A percentile compares a stretch with the other conserved stretches of the same genome.
Conservation (phyloP, 2,797 vertebrate species). For the Micrastur ruficollis region DNA sequence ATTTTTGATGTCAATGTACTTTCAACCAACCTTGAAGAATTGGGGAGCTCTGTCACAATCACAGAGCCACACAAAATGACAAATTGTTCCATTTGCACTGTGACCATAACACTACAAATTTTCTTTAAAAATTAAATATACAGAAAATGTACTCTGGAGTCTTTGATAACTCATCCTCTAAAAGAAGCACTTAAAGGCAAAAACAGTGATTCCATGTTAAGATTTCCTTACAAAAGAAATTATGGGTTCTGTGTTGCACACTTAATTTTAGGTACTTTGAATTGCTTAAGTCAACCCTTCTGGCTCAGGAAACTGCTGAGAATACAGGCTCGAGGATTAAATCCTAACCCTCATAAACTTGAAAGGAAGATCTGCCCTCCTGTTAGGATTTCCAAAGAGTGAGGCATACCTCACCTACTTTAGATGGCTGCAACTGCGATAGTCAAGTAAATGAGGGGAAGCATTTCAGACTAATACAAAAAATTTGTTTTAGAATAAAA, state of each 20-base stretch:
- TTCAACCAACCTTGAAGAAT: neutral
- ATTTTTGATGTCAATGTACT: neutral
- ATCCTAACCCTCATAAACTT: neutral
- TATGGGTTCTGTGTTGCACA: neutral
- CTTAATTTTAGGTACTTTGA: neutral
- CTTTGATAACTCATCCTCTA: neutral
- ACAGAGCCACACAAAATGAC: neutral
- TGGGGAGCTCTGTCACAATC: neutral
- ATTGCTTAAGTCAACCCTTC: neutral
- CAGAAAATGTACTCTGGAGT: neutral
- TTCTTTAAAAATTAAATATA: neutral
- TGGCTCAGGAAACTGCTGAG: neutral
- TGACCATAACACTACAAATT: neutral
- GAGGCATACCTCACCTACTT: neutral
- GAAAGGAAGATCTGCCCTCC: neutral
- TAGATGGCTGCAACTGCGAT: neutral
- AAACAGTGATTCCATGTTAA: neutral
- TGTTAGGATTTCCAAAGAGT: neutral
- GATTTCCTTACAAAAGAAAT: neutral
- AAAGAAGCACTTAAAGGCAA: neutral
- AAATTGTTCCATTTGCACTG: neutral
- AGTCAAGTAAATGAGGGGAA: neutral
- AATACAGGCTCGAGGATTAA: neutral
- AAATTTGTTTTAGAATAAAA: neutral
- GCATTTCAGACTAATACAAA: neutral